A percentile compares a stretch with the other conserved stretches of the same genome.
Conservation (phyloP, 2,797 vertebrate species). For the Rhinophrynus dorsalis region DNA sequence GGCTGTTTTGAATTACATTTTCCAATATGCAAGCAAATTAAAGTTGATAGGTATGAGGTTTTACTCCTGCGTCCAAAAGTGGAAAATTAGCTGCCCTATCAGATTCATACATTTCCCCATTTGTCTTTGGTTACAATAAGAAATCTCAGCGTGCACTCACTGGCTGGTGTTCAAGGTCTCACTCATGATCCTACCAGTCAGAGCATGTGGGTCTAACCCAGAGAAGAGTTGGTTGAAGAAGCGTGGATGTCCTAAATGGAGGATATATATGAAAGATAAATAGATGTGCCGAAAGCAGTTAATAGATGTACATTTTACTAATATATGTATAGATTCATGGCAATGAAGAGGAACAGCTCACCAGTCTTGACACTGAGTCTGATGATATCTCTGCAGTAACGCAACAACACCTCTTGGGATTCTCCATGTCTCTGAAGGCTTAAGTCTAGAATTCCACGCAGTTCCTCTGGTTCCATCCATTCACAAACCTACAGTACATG, state of each 20-base stretch:
- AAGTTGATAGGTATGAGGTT: too few species aligned
- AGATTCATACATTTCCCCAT: too few species aligned
- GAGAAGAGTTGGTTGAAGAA: constrained; percentile 87
- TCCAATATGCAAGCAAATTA: too few species aligned
- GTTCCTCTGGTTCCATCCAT: constrained; percentile 77
- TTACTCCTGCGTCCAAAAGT: too few species aligned
- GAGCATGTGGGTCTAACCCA: constrained; percentile 79
- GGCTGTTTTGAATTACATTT: too few species aligned
- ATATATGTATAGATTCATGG: neutral
- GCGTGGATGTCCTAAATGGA: constrained; percentile 75
- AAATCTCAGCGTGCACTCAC: constrained; percentile 61
- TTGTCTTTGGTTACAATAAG: too few species aligned
- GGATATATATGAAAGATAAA: neutral
- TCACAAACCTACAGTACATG: constrained; percentile 76
- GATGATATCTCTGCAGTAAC: constrained; percentile 76
- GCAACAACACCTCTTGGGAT: constrained; percentile 65
- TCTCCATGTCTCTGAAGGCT: constrained; percentile 76
- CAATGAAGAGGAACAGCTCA: constrained; percentile 52
- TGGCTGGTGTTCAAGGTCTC: constrained; percentile 88
- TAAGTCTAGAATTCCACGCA: constrained; percentile 77
- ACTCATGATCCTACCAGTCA: constrained; percentile 79
- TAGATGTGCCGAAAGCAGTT: neutral
- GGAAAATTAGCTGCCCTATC: too few species aligned
- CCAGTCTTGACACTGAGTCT: constrained; percentile 85
- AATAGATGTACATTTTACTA: neutral